These are phyloP conservation scores for Zosterops borbonicus DNA, from an alignment of 2,113 vertebrate genomes.

Conservation along the genomic window DNA sequence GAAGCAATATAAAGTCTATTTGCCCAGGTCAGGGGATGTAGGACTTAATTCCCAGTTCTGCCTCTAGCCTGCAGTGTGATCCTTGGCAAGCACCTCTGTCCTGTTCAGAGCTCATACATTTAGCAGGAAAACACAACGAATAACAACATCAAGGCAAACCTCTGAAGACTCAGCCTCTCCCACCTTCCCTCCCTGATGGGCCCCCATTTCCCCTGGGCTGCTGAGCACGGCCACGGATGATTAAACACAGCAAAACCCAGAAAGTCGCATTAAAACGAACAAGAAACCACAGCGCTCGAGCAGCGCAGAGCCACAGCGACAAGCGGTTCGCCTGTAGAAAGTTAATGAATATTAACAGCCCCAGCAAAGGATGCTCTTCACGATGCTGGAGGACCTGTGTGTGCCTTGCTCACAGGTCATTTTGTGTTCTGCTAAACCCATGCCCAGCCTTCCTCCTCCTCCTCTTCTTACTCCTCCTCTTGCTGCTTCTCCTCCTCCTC, in stretches of 20 bases:
- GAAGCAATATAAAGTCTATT: not conserved
- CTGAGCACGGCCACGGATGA: not conserved
- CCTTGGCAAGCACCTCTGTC: not conserved
- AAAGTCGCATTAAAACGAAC: not conserved
- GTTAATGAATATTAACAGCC: slow-evolving; percentile 23
- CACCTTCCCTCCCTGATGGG: not conserved
- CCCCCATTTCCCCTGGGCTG: not conserved
- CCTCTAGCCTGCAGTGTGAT: not conserved
- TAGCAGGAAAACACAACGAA: not conserved
- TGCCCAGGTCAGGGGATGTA: not conserved
- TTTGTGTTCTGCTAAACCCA: not conserved
- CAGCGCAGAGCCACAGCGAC: not conserved
- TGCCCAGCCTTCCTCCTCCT: not conserved
- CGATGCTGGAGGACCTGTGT: not conserved
- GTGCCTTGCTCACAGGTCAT: not conserved
- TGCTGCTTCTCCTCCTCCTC: not conserved
- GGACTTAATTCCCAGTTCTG: not conserved
- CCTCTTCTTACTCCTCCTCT: not conserved
- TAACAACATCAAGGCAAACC: not conserved
- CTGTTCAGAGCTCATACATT: rapidly evolving
- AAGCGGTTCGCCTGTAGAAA: not conserved
- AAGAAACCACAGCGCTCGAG: not conserved
- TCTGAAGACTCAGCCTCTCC: not conserved
- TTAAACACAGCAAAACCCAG: slow-evolving; percentile 1
- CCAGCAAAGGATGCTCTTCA: not conserved